Conservation (phyloP, 2,113 vertebrate genomes). For the Falco punctatus region DNA sequence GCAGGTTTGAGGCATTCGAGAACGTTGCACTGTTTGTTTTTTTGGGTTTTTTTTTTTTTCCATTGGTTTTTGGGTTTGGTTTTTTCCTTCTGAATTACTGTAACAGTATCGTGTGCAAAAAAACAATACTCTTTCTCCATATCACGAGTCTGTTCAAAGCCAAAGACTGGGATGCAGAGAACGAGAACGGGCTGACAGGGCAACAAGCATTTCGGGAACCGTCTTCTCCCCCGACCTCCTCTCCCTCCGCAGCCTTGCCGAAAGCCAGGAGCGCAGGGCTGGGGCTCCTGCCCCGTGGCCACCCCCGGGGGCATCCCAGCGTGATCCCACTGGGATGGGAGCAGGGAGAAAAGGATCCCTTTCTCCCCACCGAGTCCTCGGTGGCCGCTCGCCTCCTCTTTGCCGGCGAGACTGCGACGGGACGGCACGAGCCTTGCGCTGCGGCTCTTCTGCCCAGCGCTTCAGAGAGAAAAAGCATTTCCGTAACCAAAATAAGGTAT, state of each 20-base stretch:
- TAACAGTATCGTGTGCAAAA: neutral
- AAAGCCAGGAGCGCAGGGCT: no score
- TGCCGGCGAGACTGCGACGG: neutral
- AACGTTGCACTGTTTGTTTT: conserved; percentile 1
- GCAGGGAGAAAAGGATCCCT: no score
- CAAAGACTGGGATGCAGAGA: conserved; percentile 47
- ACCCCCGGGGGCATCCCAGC: neutral
- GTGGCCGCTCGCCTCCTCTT: neutral
- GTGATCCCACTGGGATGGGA: neutral
- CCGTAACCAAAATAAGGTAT: neutral
- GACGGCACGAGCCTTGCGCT: neutral
- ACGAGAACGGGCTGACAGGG: neutral
- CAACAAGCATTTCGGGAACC: neutral
- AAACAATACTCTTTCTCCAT: neutral
- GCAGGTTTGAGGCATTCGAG: neutral
- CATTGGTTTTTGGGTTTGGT: neutral
- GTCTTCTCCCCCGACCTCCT: neutral
- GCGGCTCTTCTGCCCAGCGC: neutral
- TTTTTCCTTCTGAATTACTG: neutral
- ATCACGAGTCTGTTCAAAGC: conserved; percentile 1
- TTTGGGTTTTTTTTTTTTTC: neutral
- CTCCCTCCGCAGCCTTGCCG: neutral
- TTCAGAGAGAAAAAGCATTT: neutral
- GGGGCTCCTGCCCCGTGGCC: neutral
- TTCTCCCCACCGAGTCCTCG: neutral